Base-by-base conservation (phyloP, 2,797 vertebrate species). In the Oreochromis mossambicus region DNA sequence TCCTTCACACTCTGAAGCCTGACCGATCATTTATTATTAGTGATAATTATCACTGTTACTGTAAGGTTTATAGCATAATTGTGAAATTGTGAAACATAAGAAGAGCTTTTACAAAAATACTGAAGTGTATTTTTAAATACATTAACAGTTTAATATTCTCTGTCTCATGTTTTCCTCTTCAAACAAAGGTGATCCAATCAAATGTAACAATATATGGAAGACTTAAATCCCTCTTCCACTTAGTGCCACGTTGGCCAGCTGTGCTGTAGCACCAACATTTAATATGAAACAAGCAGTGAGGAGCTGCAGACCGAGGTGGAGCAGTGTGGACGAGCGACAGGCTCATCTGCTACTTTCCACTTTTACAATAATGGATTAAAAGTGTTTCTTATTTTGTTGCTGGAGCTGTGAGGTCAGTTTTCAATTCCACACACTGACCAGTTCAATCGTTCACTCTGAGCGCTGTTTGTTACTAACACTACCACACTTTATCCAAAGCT, bases 361-460 rank as follows among this genome's bases (percentile, higher is more conserved):
- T 56, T 29, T 56, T 15, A 56, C 24, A 56, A 1, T 2, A 56
- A 56, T 29, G 54, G 24, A 56, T 56, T 56, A 56, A 56, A 56
- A 56, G 24, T 56, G 54, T 56, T 29, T 56, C 54, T 56, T 29
- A 56, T 56, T 56, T 56, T 56, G 54, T 29, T 56, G 24, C 54
- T 15, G 13, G 2, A 56, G 54, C 24, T 56, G 0, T 56, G 54
- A 56, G 54, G 54, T 15, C 24, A 56, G 7, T 56, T 56, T 56
- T 56, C 29, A 1, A 2, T 56, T 55, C 54, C 3, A 0, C 54
- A 56, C 54, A 58, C 32, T 58, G 26, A 58, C 8, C 26, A 17
- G 55, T 9, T 58, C 26, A 58, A 17, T 58, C 55, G 32, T 2
- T 58, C 55, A 58, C 55, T 32, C 26, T 32, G 55, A 58, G 15